These are phyloP conservation scores for Bubo bubo DNA, from an alignment of 2,113 vertebrate genomes.

Conservation along the genomic window DNA sequence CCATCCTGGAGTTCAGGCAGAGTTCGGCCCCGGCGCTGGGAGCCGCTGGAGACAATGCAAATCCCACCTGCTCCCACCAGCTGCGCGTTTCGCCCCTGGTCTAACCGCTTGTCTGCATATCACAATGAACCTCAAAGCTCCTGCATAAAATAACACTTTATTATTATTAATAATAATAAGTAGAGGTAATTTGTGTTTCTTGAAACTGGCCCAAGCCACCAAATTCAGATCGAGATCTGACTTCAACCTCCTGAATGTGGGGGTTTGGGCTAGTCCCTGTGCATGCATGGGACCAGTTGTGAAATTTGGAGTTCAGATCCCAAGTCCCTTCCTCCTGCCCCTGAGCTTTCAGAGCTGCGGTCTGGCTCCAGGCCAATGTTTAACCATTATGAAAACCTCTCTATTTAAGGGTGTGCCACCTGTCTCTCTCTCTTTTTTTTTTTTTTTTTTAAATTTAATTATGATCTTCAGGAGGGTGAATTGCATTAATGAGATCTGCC, in stretches of 20 bases:
- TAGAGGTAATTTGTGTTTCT: conserved; percentile 47
- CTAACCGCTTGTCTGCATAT: background rate
- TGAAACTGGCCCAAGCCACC: conserved; percentile 56
- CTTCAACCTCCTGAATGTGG: background rate
- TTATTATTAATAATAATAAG: conserved; percentile 10
- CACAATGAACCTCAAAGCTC: conserved; percentile 26
- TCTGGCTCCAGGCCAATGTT: background rate
- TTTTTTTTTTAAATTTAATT: no score
- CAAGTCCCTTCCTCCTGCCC: background rate
- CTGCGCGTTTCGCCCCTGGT: background rate
- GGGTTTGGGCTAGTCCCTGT: background rate
- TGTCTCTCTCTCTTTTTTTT: background rate
- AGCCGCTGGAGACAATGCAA: background rate
- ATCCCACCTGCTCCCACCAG: background rate
- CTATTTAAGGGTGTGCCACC: background rate
- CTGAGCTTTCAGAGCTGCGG: background rate
- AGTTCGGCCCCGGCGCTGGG: background rate
- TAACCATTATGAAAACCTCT: background rate
- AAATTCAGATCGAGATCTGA: conserved; percentile 12
- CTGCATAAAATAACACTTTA: background rate
- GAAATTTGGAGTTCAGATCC: background rate
- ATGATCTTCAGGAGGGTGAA: background rate
- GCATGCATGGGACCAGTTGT: background rate
- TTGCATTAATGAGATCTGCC: background rate
- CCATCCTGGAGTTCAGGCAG: background rate